phyloP scores from a whole-genome alignment of 2,888 invertebrate species.

The Leptura quadrifasciata region DNA sequence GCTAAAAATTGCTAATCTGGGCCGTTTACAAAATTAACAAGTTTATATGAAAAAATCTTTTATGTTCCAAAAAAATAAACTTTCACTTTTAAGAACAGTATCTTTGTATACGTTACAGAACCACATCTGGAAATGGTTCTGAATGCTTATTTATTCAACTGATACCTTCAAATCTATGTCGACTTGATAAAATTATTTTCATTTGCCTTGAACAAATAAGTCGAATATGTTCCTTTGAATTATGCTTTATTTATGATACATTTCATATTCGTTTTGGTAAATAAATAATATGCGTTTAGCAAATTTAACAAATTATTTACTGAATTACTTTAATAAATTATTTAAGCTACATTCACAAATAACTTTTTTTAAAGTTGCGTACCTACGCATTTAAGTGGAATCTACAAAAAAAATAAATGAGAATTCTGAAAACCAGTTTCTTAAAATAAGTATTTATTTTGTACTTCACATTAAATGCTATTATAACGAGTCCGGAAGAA shows the following conservation, averaged over 20 bases:
- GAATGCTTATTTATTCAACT: conserved; percentile 1
- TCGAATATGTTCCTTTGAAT: not conserved
- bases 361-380: too few relatives aligned
- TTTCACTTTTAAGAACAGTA: not conserved
- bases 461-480: too few relatives aligned
- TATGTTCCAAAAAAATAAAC: not conserved
- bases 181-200: conserved; percentile 2
- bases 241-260: not conserved
- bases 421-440: too few relatives aligned
- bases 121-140: conserved; percentile 1
- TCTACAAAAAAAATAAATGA: too few relatives aligned
- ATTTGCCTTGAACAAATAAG: conserved; percentile 3
- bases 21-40: not conserved
- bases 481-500: too few relatives aligned
- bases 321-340: too few relatives aligned
- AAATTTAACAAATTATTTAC: not conserved
- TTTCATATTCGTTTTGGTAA: not conserved
- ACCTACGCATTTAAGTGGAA: too few relatives aligned
- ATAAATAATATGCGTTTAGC: not conserved
- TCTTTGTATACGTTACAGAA: conserved; percentile 3
- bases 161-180: conserved; percentile 1
- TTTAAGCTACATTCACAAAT: too few relatives aligned
- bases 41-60: not conserved
- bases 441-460: too few relatives aligned
- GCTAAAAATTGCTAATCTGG: too few relatives aligned